Evolutionary conservation across 2,888 invertebrate species (phyloP), one percentile per base, ranked within the genome.

Genomic region (Lobophora halterata): DNA sequence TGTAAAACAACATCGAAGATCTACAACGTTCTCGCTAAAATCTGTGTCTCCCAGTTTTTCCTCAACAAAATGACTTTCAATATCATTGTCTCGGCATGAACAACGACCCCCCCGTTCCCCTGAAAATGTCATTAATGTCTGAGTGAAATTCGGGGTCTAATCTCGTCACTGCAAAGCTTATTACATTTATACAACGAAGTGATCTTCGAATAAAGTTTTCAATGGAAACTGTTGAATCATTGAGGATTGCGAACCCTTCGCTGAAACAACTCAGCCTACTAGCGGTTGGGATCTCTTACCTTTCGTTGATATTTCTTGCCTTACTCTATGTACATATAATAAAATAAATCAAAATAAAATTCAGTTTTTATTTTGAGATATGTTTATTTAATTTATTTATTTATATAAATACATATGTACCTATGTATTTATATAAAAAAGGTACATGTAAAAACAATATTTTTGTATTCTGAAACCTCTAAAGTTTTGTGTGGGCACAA

Each of bases 61-160:
- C 68, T 62, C 67, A 64, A 66, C 72, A 71, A 80, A 82, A 78
- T 86, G 86, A 86, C 86, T 85, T 85, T 86, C 85, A 81, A 75
- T 83, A 85, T 72, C 72, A 83, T 86, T 85, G 86, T 85, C 71
- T 71, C 63, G 61, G 53, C 68, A 72, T 68, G 77, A 83, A 81
- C 82, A 79, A 80, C 72, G 64, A 68, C 46, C 16, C 46, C 55
- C 60, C 75, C 65, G 57, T 70, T 69, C 71, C 65, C 80, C 79
- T 82, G 85, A 83, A 83, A 86, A 86, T 83, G 82, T 86, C 83
- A 86, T 86, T 87, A 87, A 85, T 83, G 85, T 78, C 80, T 76
- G 80, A 85, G 83, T 81, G 81, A 83, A 85, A 83, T 78, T 82
- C 80, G 76, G 81, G 81, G 78, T 78, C 80, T 85, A 86, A 86